Evolutionary conservation across 2,888 invertebrate genomes (phyloP).

Genomic region (Augochlorella aurata): DNA sequence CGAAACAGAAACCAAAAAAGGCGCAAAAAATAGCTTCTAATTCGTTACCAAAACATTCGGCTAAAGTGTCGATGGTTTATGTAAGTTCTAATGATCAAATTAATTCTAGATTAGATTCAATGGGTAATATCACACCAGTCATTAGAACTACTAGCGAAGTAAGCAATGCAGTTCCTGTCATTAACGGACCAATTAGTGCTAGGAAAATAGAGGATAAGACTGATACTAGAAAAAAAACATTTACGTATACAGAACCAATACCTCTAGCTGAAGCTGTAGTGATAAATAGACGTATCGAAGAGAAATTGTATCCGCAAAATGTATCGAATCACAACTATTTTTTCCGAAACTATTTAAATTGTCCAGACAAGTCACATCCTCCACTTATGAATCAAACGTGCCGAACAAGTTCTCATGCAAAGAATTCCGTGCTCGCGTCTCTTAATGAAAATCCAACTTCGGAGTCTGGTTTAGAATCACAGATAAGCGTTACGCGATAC

Average conservation of each 20-base stretch:
- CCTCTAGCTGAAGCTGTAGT: constrained; percentile 77
- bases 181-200: constrained; percentile 82
- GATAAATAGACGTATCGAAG: constrained; percentile 78
- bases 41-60: constrained; percentile 52
- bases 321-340: constrained; percentile 72
- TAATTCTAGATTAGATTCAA: constrained; percentile 73
- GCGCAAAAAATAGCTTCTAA: constrained; percentile 30
- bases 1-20: constrained; percentile 64
- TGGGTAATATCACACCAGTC: constrained; percentile 75
- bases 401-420: constrained; percentile 33
- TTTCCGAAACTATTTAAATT: constrained; percentile 53
- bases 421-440: constrained; percentile 8
- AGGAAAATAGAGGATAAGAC: constrained; percentile 64
- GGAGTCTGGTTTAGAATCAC: constrained; percentile 23
- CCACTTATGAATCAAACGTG: constrained; percentile 19
- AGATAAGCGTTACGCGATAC: constrained; percentile 12
- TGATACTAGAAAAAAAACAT: constrained; percentile 71
- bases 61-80: constrained; percentile 58
- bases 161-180: constrained; percentile 81
- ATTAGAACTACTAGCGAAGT: constrained; percentile 76
- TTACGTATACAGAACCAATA: constrained; percentile 77
- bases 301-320: constrained; percentile 76
- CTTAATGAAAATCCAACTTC: constrained; percentile 22
- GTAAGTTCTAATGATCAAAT: constrained; percentile 72
- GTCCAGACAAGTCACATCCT: constrained; percentile 49